A percentile compares a stretch with the other conserved stretches of the same genome.
Evolutionary conservation across 2,113 vertebrate genomes (phyloP).

Genomic region (Lipophrys pholis): DNA sequence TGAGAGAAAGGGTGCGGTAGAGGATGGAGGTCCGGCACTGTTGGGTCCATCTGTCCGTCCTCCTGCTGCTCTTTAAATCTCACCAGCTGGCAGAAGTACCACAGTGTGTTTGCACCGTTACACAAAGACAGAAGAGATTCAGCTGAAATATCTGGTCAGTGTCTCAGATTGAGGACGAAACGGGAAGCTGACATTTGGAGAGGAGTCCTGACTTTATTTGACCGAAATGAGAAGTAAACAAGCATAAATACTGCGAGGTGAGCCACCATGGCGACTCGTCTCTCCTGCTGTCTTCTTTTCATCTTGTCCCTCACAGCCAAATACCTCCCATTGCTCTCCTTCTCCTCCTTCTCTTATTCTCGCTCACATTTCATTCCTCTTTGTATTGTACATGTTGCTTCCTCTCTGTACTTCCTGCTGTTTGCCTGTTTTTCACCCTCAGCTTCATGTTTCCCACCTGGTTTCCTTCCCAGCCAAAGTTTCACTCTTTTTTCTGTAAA

Average conservation of each 20-base stretch:
- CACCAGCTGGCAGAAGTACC: conserved; percentile 31
- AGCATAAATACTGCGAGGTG: neutral
- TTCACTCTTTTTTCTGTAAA: no score
- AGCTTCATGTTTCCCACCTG: neutral
- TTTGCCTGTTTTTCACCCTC: neutral
- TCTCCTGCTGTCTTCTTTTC: neutral
- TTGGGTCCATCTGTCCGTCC: conserved; percentile 55
- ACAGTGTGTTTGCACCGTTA: neutral
- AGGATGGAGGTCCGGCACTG: conserved; percentile 22
- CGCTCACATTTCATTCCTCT: no score
- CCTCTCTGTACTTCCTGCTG: neutral
- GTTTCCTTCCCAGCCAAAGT: neutral
- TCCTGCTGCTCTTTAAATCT: conserved; percentile 48
- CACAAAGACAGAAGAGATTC: neutral
- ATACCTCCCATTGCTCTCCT: neutral
- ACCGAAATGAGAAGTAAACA: neutral
- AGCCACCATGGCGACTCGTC: neutral
- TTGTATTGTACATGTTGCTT: neutral
- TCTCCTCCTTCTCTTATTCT: neutral
- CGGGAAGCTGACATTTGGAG: neutral
- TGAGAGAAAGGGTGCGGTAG: conserved; percentile 12
- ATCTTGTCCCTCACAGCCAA: neutral
- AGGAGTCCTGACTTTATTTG: neutral
- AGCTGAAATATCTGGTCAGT: neutral
- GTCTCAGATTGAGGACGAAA: no score